These are phyloP conservation scores for Numenius arquata DNA, from an alignment of 2,113 vertebrate species.

Conservation along the genomic window DNA sequence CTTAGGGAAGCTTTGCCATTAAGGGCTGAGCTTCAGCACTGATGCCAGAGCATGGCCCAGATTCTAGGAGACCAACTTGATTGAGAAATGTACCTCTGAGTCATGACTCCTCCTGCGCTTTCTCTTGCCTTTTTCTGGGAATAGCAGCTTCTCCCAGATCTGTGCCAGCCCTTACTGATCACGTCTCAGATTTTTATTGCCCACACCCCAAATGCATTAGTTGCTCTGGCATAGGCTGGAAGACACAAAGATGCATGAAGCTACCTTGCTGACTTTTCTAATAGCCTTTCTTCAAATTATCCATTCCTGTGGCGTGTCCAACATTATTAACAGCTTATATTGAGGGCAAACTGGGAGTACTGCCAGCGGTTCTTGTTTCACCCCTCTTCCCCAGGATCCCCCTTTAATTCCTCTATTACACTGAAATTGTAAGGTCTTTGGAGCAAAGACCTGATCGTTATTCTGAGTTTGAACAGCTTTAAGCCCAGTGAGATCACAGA, in stretches of 20 bases:
- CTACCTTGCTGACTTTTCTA: not conserved
- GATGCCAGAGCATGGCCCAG: not conserved
- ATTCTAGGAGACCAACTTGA: not conserved
- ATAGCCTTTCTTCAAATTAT: not conserved
- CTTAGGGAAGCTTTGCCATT: not conserved
- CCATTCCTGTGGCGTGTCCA: not conserved
- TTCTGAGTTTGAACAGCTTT: not conserved
- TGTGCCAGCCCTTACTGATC: not conserved
- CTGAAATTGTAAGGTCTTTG: not conserved
- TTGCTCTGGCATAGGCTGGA: not conserved
- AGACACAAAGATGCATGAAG: not conserved
- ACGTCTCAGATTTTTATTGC: not conserved
- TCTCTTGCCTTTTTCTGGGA: not conserved
- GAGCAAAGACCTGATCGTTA: not conserved
- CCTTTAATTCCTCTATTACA: not conserved
- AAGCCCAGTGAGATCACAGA: not conserved
- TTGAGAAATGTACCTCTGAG: not conserved
- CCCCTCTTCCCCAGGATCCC: not conserved
- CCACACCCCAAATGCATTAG: not conserved
- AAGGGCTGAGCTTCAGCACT: not conserved
- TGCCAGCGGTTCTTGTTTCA: not conserved
- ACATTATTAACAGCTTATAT: not conserved
- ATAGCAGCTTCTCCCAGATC: not conserved
- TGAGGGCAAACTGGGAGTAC: not conserved
- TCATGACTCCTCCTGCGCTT: not conserved